These are phyloP conservation scores for Dexiosoma caninum DNA, from an alignment of 2,888 invertebrate species.

Conservation along the genomic window DNA sequence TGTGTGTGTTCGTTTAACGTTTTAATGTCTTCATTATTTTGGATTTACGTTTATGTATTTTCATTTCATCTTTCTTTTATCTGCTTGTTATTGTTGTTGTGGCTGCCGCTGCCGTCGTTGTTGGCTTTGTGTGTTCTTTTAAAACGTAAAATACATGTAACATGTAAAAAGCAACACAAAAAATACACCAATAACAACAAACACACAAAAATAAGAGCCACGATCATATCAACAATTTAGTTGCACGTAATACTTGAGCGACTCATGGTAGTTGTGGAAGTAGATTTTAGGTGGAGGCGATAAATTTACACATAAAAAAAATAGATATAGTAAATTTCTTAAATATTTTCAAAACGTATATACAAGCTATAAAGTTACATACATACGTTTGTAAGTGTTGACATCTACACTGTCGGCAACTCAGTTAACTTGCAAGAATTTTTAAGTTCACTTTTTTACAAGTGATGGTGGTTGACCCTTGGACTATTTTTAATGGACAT, in stretches of 20 bases:
- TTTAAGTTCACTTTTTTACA: too few species aligned
- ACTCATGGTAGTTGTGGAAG: constrained; percentile 32
- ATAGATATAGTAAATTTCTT: too few species aligned
- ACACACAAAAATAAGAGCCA: constrained; percentile 47
- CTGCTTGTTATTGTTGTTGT: constrained; percentile 26
- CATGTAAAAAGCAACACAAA: constrained; percentile 11
- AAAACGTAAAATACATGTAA: constrained; percentile 48
- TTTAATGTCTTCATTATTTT: constrained; percentile 65
- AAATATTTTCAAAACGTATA: neutral
- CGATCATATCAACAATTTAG: constrained; percentile 42
- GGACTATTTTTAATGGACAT: too few species aligned
- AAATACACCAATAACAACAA: constrained; percentile 23
- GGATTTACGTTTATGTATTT: constrained; percentile 62
- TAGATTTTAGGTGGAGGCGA: constrained; percentile 44
- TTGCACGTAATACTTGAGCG: constrained; percentile 26
- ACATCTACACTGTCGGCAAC: too few species aligned
- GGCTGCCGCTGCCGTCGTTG: neutral
- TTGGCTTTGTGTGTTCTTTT: constrained; percentile 43
- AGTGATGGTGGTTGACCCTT: too few species aligned
- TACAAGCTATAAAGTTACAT: neutral
- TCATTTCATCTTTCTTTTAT: constrained; percentile 51
- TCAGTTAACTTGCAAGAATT: too few species aligned
- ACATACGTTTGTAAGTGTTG: neutral
- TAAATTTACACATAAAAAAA: constrained; percentile 33
- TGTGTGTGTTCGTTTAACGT: constrained; percentile 61